Percentiles rank a stretch among this genome's conserved stretches.
Evolutionary conservation across 2,888 invertebrate species (phyloP).

Genomic region (Thecocarcelia acutangulata): DNA sequence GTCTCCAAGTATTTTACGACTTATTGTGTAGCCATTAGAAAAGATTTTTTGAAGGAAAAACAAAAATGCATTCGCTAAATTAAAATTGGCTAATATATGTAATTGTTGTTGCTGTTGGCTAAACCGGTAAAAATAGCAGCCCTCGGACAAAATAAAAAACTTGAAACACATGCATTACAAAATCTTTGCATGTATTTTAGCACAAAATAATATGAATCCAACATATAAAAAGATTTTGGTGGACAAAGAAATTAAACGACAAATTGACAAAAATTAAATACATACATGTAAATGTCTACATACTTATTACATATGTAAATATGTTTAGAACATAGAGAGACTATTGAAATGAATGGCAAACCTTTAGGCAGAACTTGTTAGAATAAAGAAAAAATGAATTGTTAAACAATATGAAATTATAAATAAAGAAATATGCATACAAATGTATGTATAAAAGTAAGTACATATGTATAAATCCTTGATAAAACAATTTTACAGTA

Average conservation of each 20-base stretch:
- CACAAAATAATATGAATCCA: constrained; percentile 61
- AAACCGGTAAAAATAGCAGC: constrained; percentile 80
- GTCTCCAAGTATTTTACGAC: constrained; percentile 70
- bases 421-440: background rate
- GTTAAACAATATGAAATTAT: background rate
- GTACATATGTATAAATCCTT: background rate
- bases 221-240: constrained; percentile 50
- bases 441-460: background rate
- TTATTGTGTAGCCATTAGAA: constrained; percentile 69
- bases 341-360: constrained; percentile 42
- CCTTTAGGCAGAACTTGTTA: constrained; percentile 2
- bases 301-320: no score
- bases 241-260: constrained; percentile 57
- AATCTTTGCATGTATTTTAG: constrained; percentile 48
- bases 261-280: constrained; percentile 1
- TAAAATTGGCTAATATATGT: constrained; percentile 65
- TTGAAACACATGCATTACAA: constrained; percentile 72
- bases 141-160: constrained; percentile 76
- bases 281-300: no score
- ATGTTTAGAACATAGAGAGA: background rate
- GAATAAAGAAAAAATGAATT: background rate
- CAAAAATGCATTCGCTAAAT: constrained; percentile 67
- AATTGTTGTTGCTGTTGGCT: constrained; percentile 59
- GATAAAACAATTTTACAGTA: constrained; percentile 3
- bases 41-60: constrained; percentile 66